These are phyloP conservation scores for Aurelia aurita complex sp. Pacific DNA, from an alignment of 30 jellyfish, hydroid and myxozoan genomes.

Conservation along the genomic window DNA sequence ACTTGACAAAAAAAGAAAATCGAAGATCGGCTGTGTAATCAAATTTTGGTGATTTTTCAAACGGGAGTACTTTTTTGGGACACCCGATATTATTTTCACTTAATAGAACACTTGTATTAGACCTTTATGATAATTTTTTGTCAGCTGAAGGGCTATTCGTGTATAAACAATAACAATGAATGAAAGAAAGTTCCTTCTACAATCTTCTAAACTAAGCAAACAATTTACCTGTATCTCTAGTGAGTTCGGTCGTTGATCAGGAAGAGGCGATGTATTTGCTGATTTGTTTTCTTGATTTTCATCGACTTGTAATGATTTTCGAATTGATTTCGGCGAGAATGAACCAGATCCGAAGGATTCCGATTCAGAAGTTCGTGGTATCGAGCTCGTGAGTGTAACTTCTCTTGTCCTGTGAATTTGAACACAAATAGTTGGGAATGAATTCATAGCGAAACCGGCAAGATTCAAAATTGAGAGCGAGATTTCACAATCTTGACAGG, in stretches of 20 bases:
- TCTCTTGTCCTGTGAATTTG: slow-evolving; percentile 42
- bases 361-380: slow-evolving; percentile 61
- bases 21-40: too few relatives aligned
- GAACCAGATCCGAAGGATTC: slow-evolving; percentile 69
- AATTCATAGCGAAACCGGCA: too few relatives aligned
- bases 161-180: too few relatives aligned
- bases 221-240: slow-evolving; percentile 32
- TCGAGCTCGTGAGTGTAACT: slow-evolving; percentile 60
- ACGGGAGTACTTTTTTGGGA: too few relatives aligned
- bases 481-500: too few relatives aligned
- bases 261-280: slow-evolving; percentile 37
- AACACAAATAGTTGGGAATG: background rate
- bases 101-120: too few relatives aligned
- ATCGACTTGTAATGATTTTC: slow-evolving; percentile 59
- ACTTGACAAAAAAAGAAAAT: too few relatives aligned
- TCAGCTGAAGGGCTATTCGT: too few relatives aligned
- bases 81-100: too few relatives aligned
- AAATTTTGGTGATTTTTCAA: too few relatives aligned
- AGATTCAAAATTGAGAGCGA: too few relatives aligned
- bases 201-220: background rate
- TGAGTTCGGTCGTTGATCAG: slow-evolving; percentile 40
- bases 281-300: slow-evolving; percentile 58
- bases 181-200: background rate
- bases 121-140: too few relatives aligned
- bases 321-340: slow-evolving; percentile 67